Evolutionary conservation across 2,113 vertebrate species (phyloP).

Genomic region (Syngnathus floridae): DNA sequence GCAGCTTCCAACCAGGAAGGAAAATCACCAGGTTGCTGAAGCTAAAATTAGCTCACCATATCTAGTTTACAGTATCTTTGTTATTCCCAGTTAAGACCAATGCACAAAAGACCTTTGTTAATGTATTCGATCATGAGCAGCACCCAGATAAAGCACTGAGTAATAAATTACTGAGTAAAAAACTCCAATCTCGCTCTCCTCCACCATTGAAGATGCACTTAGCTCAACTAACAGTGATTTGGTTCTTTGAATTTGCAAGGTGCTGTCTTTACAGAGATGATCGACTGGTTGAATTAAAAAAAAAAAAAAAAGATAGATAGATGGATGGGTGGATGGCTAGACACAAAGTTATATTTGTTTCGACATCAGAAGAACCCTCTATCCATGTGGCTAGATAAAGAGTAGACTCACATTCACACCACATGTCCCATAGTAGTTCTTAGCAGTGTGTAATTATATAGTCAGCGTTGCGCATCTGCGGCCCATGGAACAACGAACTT

Average conservation of each 20-base stretch:
- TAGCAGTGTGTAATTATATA: constrained; percentile 57
- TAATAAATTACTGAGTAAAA: background rate
- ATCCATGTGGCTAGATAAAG: too few species aligned
- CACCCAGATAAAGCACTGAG: constrained; percentile 19
- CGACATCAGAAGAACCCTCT: too few species aligned
- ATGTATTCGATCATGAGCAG: background rate
- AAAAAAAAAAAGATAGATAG: constrained; percentile 19
- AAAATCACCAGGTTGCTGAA: constrained; percentile 3
- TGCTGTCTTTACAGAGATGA: constrained; percentile 12
- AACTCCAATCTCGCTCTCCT: constrained; percentile 4
- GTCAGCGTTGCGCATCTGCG: constrained; percentile 32
- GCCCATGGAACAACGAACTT: constrained; percentile 48
- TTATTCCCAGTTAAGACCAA: constrained; percentile 11
- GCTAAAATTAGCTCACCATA: constrained; percentile 19
- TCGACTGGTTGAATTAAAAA: constrained; percentile 1
- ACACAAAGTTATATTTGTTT: too few species aligned
- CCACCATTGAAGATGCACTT: constrained; percentile 34
- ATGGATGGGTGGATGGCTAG: too few species aligned
- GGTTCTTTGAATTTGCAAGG: constrained; percentile 55
- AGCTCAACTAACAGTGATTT: constrained; percentile 40
- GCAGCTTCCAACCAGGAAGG: constrained; percentile 1
- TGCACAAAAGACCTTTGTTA: constrained; percentile 23
- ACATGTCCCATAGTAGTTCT: constrained; percentile 50
- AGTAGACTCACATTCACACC: too few species aligned
- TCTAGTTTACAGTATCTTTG: constrained; percentile 25